Base-by-base conservation (phyloP, 2,888 invertebrate species). In the Macroteleia sp. region DNA sequence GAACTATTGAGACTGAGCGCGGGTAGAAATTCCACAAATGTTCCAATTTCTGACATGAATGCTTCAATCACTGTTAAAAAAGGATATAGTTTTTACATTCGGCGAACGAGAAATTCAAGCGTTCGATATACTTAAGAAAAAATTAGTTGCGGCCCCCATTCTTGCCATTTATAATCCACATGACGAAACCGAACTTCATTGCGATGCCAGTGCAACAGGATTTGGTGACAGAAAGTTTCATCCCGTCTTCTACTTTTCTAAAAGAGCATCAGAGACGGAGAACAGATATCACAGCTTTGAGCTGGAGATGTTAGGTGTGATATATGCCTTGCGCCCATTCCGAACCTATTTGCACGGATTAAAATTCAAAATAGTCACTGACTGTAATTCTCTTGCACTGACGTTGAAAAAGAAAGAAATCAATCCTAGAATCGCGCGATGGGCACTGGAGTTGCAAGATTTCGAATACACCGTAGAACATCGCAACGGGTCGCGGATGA, bases 271-370 rank as follows among this genome's bases (percentile, higher is more conserved):
- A 1, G 66, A 17, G n/a, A 5, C 22, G 0, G 62, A 62, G 17
- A 41, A 41, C 5, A 19, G 9, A 1, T 64, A 64, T 9, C 64
- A 64, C n/a, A 64, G 64, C 22, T 64, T 64, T 17, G 52, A 64
- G 12, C n/a, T 64, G 16, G 64, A 64, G 17, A 64, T 22, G 22
- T 20, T 62, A 3, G 50, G 39, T 3, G 50, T 50, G 12, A 19
- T 50, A 2, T 62, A 39, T 10, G 48, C 62, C 0, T 9, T 62
- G 10, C 39, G 62, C 6, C 17, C 50, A 3, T 62, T 62, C n/a
- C 6, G 62, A 8, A 9, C 50, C 1, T 59, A 59, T 17, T 17
- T 62, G 3, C n/a, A 39, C 8, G 62, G 50, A 1, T n/a, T 17
- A 9, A 12, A 8, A 0, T 62, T 62, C 9, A 50, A 50, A 30